Percentiles rank a stretch among this genome's conserved stretches.
phyloP scores from a whole-genome alignment of 2,797 vertebrate genomes.

The Eospalax fontanierii region DNA sequence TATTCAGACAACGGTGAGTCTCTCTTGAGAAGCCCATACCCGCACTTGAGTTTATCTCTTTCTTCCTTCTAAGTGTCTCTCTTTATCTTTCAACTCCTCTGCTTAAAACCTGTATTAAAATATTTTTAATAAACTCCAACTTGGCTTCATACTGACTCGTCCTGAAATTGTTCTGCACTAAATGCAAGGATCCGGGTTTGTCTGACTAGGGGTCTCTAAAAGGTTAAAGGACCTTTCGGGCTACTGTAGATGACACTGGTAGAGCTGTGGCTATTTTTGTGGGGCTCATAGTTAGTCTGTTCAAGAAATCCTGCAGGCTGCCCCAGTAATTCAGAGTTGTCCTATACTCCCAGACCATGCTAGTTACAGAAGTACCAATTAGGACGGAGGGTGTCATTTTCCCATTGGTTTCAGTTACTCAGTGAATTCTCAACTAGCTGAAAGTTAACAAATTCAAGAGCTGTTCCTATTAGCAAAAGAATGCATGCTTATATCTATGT shows the following conservation, averaged over 20 bases:
- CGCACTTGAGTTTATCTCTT: neutral
- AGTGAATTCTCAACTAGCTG: constrained; percentile 5
- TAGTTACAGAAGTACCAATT: neutral
- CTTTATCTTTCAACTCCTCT: neutral
- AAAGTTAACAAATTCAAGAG: constrained; percentile 18
- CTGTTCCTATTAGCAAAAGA: constrained; percentile 37
- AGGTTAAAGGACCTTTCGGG: neutral
- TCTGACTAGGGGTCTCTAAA: neutral
- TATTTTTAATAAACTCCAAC: neutral
- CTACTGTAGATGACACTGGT: neutral
- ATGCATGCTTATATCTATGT: neutral
- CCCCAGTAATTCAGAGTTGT: neutral
- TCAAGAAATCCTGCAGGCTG: too few species aligned
- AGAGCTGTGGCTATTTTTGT: neutral
- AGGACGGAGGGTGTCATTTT: neutral
- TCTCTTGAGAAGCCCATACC: neutral
- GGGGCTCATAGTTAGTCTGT: too few species aligned
- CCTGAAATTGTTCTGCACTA: neutral
- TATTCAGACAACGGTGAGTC: neutral
- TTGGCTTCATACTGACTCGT: too few species aligned
- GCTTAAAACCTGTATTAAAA: neutral
- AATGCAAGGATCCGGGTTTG: neutral
- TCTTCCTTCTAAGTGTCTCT: neutral
- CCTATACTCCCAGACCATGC: neutral
- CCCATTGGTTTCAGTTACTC: constrained; percentile 21